Evolutionary conservation across 2,888 invertebrate genomes (phyloP).

Genomic region (Bellardia bayeri): DNA sequence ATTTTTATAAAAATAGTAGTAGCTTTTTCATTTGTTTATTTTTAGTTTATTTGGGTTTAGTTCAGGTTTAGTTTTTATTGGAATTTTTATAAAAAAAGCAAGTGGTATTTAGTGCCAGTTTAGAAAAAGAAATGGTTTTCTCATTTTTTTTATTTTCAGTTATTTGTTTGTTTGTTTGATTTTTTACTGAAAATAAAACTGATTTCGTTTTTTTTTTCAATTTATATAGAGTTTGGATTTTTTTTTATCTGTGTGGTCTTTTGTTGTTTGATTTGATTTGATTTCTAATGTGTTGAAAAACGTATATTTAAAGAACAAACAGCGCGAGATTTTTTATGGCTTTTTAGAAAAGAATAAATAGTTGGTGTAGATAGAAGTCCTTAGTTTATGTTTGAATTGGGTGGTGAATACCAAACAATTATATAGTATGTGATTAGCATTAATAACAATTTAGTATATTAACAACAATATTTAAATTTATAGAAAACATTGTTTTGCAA

Average conservation of each 20-base stretch:
- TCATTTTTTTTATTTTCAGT: conserved; percentile 7
- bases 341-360: conserved; percentile 43
- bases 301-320: conserved; percentile 73
- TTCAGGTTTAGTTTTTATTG: conserved; percentile 26
- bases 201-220: conserved; percentile 15
- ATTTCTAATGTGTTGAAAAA: conserved; percentile 52
- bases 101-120: conserved; percentile 66
- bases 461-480: no score
- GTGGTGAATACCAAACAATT: background rate
- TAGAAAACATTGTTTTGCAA: no score
- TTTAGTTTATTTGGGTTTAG: conserved; percentile 27
- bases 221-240: conserved; percentile 2
- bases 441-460: no score
- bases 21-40: conserved; percentile 32
- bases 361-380: conserved; percentile 50
- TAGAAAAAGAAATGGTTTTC: conserved; percentile 44
- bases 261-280: conserved; percentile 19
- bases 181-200: conserved; percentile 13
- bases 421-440: background rate
- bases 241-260: conserved; percentile 7
- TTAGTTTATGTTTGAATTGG: conserved; percentile 4
- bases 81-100: conserved; percentile 46
- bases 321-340: conserved; percentile 64
- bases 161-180: conserved; percentile 25
- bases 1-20: conserved; percentile 26